Conservation (phyloP, 2,797 vertebrate genomes). For the Sebastes hopkinsi region DNA sequence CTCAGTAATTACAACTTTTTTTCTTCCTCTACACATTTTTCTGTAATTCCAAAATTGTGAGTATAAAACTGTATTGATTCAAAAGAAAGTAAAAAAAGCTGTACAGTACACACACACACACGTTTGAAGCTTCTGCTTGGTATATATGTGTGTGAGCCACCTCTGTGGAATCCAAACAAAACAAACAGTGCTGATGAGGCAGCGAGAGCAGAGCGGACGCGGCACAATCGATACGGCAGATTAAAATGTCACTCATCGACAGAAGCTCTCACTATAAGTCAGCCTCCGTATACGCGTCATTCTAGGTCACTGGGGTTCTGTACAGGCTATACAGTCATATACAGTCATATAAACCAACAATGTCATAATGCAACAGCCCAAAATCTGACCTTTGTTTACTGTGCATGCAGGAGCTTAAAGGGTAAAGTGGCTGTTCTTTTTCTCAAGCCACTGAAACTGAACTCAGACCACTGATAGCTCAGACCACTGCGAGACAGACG, state of each 20-base stretch:
- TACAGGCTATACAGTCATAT: background rate
- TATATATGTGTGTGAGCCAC: background rate
- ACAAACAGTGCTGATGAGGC: slow-evolving; percentile 23
- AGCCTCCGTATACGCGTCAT: background rate
- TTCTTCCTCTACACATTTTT: background rate
- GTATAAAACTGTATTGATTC: background rate
- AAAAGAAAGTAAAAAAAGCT: background rate
- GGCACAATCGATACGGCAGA: slow-evolving; percentile 4
- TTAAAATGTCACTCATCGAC: slow-evolving; percentile 34
- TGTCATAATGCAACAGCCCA: background rate
- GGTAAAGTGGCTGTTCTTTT: background rate
- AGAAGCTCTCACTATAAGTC: slow-evolving; percentile 10
- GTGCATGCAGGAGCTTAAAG: background rate
- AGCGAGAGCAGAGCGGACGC: background rate
- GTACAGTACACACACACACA: background rate
- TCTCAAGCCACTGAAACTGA: slow-evolving; percentile 1
- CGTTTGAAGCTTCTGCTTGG: background rate
- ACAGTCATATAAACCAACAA: background rate
- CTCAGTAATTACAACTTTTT: background rate
- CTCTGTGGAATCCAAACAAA: slow-evolving; percentile 7
- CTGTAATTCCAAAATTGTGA: background rate
- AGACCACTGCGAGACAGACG: background rate
- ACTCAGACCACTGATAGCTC: background rate
- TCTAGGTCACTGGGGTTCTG: slow-evolving; percentile 14
- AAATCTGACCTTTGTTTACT: background rate